These are phyloP conservation scores for Ctenosaura bakeri DNA, from an alignment of 2,797 vertebrate genomes.

Conservation along the genomic window DNA sequence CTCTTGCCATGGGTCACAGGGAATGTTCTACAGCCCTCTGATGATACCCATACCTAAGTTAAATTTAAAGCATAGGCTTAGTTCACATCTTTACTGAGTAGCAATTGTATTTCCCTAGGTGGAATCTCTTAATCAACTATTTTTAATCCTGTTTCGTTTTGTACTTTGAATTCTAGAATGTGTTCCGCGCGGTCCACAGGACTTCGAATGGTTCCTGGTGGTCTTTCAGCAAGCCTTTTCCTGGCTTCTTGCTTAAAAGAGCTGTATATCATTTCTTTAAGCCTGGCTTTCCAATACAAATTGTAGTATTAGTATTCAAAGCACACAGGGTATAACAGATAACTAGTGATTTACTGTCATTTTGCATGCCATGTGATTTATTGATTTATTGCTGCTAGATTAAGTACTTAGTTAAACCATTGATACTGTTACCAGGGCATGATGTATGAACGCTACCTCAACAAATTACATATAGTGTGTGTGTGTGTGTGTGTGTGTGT, in stretches of 20 bases:
- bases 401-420: slow-evolving; percentile 28
- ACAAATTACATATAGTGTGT: neutral
- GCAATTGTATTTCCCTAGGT: neutral
- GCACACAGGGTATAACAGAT: neutral
- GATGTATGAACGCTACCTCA: slow-evolving; percentile 3
- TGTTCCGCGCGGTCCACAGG: neutral
- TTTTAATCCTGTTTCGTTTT: neutral
- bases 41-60: neutral
- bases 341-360: slow-evolving; percentile 36
- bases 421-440: slow-evolving; percentile 19
- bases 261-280: neutral
- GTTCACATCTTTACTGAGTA: neutral
- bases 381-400: slow-evolving; percentile 34
- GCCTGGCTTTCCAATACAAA: neutral
- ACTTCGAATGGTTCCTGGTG: neutral
- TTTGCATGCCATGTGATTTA: slow-evolving; percentile 13
- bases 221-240: neutral
- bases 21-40: too few relatives aligned
- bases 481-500: too few relatives aligned
- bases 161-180: neutral
- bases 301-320: slow-evolving; percentile 5
- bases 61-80: neutral
- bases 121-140: neutral
- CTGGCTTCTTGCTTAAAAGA: neutral
- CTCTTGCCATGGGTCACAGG: too few relatives aligned